A percentile compares a stretch with the other conserved stretches of the same genome.
phyloP scores from a whole-genome alignment of 2,113 vertebrate genomes.

The Beaufortia kweichowensis region DNA sequence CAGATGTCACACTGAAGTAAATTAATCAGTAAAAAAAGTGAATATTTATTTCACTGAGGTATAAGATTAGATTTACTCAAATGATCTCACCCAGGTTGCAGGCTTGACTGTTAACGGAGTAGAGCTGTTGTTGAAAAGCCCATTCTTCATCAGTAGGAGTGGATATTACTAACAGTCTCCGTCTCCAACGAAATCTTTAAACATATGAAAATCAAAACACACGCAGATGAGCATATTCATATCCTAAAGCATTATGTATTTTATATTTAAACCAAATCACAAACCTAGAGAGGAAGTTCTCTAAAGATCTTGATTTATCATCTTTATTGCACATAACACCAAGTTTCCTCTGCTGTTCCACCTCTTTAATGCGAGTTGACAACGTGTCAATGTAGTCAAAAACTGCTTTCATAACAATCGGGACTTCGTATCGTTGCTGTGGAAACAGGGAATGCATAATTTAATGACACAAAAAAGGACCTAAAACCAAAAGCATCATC shows the following conservation, averaged over 20 bases:
- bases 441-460: slow-evolving; percentile 12
- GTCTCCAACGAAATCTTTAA: slow-evolving; percentile 85
- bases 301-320: slow-evolving; percentile 84
- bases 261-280: not conserved
- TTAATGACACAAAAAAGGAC: not conserved
- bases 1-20: no score
- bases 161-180: slow-evolving; percentile 84
- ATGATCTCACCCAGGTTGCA: slow-evolving; percentile 85
- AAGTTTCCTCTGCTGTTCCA: slow-evolving; percentile 85
- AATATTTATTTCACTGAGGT: not conserved
- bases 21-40: no score
- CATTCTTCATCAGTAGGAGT: slow-evolving; percentile 85
- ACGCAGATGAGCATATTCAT: not conserved
- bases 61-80: not conserved
- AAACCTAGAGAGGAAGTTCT: slow-evolving; percentile 88
- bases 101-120: slow-evolving; percentile 82
- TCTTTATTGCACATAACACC: slow-evolving; percentile 82
- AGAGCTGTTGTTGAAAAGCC: slow-evolving; percentile 88
- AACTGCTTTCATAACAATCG: slow-evolving; percentile 86
- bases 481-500: not conserved
- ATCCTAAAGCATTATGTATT: not conserved
- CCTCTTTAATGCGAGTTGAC: slow-evolving; percentile 85
- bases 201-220: slow-evolving; percentile 19
- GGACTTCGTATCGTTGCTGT: slow-evolving; percentile 91
- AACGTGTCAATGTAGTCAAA: slow-evolving; percentile 87